Evolutionary conservation across 1,140 invertebrate species (phyloP), one percentile per base, ranked within the genome.

Genomic region (Brachionus asplanchnoidis): DNA sequence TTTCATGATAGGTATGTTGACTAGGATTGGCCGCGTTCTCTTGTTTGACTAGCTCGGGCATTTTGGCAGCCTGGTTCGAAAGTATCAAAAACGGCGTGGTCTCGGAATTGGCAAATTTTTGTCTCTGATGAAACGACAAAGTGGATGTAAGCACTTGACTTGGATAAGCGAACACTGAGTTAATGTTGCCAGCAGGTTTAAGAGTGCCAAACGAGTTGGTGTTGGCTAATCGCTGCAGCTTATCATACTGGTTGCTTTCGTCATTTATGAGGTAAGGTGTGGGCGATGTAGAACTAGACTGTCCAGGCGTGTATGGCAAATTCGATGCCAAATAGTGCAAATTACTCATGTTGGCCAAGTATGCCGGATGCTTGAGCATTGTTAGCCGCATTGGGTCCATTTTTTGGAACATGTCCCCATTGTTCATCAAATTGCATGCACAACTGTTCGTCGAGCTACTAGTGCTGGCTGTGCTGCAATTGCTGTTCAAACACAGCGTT

Each of bases 1-100:
- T 77, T 77, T 77, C 73, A 77, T 77, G 73, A 50, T 77, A 77
- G 3, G 73, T 77, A 53, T 77, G 73, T 50, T 77, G 73, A 77
- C 44, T 73, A 42, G 68, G 36, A 73, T 73, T 73, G 36, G 17
- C 40, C n/a, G 9, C 9, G 17, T 40, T 40, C 17, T 75, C 32
- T 75, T 77, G 40, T n/a, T 50, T 50, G 44, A 77, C 44, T 77
- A 46, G 73, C 20, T 77, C 44, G 8, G 73, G 40, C 20, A 77
- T 12, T 50, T 77, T 77, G 23, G 53, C 73, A 26, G 26, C 20
- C 20, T 75, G 70, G 36, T 75, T 75, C 0, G 70, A 23, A 17
- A 75, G 9, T 26, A 77, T 77, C 28, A 77, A 77, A 26, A 77
- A 77, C 17, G 73, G 73, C 1, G 73, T 77, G 46, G 73, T 50